phyloP scores from a whole-genome alignment of 2,113 vertebrate species.

The Phrynocephalus versicolor region DNA sequence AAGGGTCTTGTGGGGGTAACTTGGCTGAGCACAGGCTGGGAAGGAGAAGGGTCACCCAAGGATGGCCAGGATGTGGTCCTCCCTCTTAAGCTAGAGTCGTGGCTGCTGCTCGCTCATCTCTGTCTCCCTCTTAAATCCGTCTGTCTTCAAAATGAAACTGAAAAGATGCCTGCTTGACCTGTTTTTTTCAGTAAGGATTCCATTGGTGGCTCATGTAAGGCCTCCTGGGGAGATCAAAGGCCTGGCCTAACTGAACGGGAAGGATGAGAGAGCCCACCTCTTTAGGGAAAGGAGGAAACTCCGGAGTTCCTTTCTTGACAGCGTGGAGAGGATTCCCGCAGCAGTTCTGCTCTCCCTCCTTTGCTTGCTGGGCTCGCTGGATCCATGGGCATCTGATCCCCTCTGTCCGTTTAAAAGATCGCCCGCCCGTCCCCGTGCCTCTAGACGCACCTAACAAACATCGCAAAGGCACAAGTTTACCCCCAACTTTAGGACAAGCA shows the following conservation, averaged over 20 bases:
- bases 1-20: too few relatives aligned
- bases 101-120: neutral
- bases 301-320: slow-evolving; percentile 40
- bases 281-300: slow-evolving; percentile 50
- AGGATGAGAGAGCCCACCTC: slow-evolving; percentile 44
- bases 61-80: neutral
- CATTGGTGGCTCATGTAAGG: slow-evolving; percentile 59
- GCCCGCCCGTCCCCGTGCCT: too few relatives aligned
- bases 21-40: too few relatives aligned
- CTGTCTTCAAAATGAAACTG: slow-evolving; percentile 30
- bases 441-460: too few relatives aligned
- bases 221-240: slow-evolving; percentile 73
- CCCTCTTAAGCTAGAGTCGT: neutral
- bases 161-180: slow-evolving; percentile 72
- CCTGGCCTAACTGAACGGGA: slow-evolving; percentile 51
- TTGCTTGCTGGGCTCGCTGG: too few relatives aligned
- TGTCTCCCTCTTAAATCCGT: neutral
- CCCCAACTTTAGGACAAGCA: neutral
- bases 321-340: slow-evolving; percentile 61
- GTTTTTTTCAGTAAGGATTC: slow-evolving; percentile 48
- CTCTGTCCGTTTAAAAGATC: neutral
- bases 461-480: too few relatives aligned
- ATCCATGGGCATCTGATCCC: too few relatives aligned
- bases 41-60: too few relatives aligned
- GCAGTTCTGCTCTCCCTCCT: too few relatives aligned